phyloP scores from a whole-genome alignment of 2,797 vertebrate species.

The Coregonus ussuriensis region DNA sequence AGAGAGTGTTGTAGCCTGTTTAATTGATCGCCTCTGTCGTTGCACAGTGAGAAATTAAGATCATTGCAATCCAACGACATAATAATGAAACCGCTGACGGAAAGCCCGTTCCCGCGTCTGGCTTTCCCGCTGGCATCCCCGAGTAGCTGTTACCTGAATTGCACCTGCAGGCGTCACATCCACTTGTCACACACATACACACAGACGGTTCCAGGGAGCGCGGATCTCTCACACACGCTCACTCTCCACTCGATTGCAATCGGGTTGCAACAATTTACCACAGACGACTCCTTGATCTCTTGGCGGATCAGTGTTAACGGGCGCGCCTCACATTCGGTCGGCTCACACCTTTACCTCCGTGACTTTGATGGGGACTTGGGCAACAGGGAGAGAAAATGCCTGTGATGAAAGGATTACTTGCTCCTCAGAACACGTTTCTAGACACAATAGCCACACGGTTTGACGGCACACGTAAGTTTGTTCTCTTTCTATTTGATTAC shows the following conservation, averaged over 20 bases:
- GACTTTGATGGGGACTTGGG: conserved; percentile 96
- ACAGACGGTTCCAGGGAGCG: conserved; percentile 50
- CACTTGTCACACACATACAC: conserved; percentile 36
- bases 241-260: conserved; percentile 39
- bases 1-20: not conserved
- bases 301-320: conserved; percentile 42
- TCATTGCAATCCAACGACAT: conserved; percentile 46
- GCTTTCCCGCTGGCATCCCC: conserved; percentile 41
- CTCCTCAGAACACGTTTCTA: conserved; percentile 97
- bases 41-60: conserved; percentile 54
- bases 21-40: conserved; percentile 14
- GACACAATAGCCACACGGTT: conserved; percentile 98
- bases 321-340: conserved; percentile 51
- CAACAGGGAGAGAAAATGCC: conserved; percentile 91
- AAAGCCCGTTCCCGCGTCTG: conserved; percentile 17
- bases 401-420: conserved; percentile 98
- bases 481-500: conserved; percentile 5
- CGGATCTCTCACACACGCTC: conserved; percentile 48
- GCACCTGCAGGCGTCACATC: conserved; percentile 69
- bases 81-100: conserved; percentile 64
- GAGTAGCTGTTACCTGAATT: conserved; percentile 60
- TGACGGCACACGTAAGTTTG: conserved; percentile 98
- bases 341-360: conserved; percentile 50
- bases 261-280: conserved; percentile 60
- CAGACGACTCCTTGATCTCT: conserved; percentile 30